Base-by-base conservation (phyloP, 2,888 invertebrate genomes). In the Maniola hyperantus region DNA sequence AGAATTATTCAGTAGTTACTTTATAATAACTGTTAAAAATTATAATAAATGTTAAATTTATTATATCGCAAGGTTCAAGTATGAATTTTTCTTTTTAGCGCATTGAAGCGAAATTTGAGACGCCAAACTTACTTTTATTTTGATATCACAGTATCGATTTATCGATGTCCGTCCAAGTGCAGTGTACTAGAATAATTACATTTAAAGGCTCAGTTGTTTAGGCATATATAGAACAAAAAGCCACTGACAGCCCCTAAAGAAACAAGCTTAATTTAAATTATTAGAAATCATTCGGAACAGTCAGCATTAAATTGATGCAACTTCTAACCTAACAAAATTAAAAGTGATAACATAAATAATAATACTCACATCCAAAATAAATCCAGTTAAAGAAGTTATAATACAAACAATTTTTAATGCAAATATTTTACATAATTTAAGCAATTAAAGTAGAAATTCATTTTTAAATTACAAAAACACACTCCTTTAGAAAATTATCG, bases 201-300 rank as follows among this genome's bases (percentile, higher is more conserved):
- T 68, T 61, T 67, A 46, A 64, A 72, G 55, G 69, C 70, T 68
- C 66, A 65, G 68, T 70, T 64, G 70, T 68, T 71, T 73, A 74
- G 73, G 76, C 77, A 79, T 80, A 75, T 74, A 75, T 67, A 78
- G 78, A 83, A 84, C 75, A 84, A 83, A 82, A 91, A 91, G 89
- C 89, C 81, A 85, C 77, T 80, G 78, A 80, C 91, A 91, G 91
- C 90, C 89, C 84, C 85, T 89, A 90, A 73, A 77, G 79, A 82
- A 86, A 82, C 76, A 90, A 89, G 90, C 89, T 75, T 80, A 79
- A 79, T 80, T 71, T 78, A 82, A 81, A 76, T 81, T 83, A 81
- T 75, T 75, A 78, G 82, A 83, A 81, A 84, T 81, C 74, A 84
- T 79, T 78, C 79, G 80, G 82, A 83, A 87, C 82, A 89, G 84